Percentiles rank a stretch among this genome's conserved stretches.
These are phyloP conservation scores for Macroramphosus scolopax DNA, from an alignment of 2,797 vertebrate genomes.

Conservation along the genomic window DNA sequence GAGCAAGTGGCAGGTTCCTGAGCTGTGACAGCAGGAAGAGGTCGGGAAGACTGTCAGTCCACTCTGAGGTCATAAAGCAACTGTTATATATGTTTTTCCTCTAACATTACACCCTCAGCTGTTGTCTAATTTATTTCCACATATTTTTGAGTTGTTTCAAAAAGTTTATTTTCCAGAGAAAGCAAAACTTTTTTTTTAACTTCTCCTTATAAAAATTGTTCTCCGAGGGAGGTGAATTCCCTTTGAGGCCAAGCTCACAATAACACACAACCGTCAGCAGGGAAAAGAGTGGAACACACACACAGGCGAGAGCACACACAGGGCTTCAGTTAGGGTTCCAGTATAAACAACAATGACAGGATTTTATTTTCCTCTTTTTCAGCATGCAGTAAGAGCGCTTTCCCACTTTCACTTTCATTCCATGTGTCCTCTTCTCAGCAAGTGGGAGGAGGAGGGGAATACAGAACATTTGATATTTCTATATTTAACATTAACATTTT, in stretches of 20 bases:
- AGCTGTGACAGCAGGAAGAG: constrained; percentile 72
- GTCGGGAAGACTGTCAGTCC: constrained; percentile 28
- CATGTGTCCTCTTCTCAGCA: constrained; percentile 15
- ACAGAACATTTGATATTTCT: constrained; percentile 4
- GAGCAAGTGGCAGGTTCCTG: constrained; percentile 17
- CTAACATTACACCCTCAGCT: no score
- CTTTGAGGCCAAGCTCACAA: constrained; percentile 47
- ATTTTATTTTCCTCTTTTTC: constrained; percentile 55
- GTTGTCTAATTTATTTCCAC: no score
- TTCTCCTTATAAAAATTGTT: no score
- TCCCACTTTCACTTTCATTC: constrained; percentile 33
- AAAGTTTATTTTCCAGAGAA: no score
- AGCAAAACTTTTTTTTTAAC: constrained; percentile 10
- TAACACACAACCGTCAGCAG: no score
- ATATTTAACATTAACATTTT: constrained; percentile 8
- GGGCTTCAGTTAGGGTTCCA: constrained; percentile 17
- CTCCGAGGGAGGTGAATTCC: constrained; percentile 42
- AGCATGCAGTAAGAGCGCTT: constrained; percentile 27
- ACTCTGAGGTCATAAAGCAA: not conserved
- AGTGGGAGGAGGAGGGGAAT: no score
- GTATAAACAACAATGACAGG: constrained; percentile 56
- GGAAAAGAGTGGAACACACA: constrained; percentile 53
- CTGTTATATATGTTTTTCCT: not conserved
- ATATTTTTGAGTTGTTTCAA: no score
- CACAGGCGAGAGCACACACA: constrained; percentile 30